Conservation (phyloP, 2,113 vertebrate genomes). For the Planiliza haematocheilus region DNA sequence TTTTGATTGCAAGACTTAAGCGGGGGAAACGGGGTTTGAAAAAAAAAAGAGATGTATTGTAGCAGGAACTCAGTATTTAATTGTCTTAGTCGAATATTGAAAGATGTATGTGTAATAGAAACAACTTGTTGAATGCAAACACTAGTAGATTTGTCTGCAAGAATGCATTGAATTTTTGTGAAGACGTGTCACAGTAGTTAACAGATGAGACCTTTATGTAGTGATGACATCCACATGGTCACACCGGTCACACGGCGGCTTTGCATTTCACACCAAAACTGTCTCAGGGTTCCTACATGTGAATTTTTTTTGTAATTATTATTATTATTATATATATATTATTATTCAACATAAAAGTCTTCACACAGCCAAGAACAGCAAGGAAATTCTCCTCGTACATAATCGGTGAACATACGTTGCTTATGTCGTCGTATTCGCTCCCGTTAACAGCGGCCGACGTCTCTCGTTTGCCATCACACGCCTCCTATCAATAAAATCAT, state of each 20-base stretch:
- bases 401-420: constrained; percentile 9
- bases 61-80: constrained; percentile 81
- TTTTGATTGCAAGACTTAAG: constrained; percentile 56
- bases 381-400: neutral
- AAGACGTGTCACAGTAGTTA: constrained; percentile 74
- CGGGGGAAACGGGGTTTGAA: constrained; percentile 12
- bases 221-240: constrained; percentile 43
- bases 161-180: constrained; percentile 68
- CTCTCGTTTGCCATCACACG: neutral
- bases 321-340: too few species aligned
- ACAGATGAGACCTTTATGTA: constrained; percentile 56
- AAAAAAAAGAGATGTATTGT: constrained; percentile 57
- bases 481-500: neutral
- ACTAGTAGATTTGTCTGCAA: constrained; percentile 63
- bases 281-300: constrained; percentile 76
- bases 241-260: constrained; percentile 47
- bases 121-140: constrained; percentile 68
- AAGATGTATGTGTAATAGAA: constrained; percentile 80
- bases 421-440: neutral
- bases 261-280: constrained; percentile 49
- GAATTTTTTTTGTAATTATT: too few species aligned
- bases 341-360: constrained; percentile 18
- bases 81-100: constrained; percentile 79
- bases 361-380: neutral
- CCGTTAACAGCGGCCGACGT: constrained; percentile 4